These are phyloP conservation scores for Stigmatopora nigra DNA, from an alignment of 2,113 vertebrate species.

Conservation along the genomic window DNA sequence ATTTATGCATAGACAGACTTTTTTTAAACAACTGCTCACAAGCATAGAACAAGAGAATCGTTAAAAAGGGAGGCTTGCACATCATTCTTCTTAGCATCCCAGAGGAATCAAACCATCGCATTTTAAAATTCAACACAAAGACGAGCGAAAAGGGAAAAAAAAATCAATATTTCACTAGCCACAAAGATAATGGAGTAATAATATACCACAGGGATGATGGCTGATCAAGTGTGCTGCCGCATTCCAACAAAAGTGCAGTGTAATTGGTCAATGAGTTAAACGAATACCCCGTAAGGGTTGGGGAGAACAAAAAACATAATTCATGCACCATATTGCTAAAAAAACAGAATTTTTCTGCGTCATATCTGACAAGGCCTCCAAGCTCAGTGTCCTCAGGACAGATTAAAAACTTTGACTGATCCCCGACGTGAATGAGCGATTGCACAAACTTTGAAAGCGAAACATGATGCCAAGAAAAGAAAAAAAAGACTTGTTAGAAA, in stretches of 20 bases:
- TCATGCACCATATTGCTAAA: not conserved
- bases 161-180: conserved; percentile 40
- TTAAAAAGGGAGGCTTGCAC: not conserved
- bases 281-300: too few relatives aligned
- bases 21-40: not conserved
- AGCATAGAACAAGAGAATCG: not conserved
- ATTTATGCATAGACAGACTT: too few relatives aligned
- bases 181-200: conserved; percentile 46
- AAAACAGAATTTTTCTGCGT: conserved; percentile 3
- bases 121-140: conserved; percentile 16
- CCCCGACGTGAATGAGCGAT: conserved; percentile 36
- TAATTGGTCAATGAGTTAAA: conserved; percentile 37
- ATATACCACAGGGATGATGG: conserved; percentile 45
- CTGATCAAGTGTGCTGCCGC: conserved; percentile 30
- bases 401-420: conserved; percentile 31
- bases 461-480: conserved; percentile 11
- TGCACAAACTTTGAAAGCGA: conserved; percentile 12
- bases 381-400: conserved; percentile 23
- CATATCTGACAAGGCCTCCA: conserved; percentile 32
- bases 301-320: too few relatives aligned
- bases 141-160: conserved; percentile 12
- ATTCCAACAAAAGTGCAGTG: conserved; percentile 33
- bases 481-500: not conserved
- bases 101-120: not conserved
- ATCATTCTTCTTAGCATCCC: not conserved